Base-by-base conservation (phyloP, 2,888 invertebrate species). In the Chouioia cunea region DNA sequence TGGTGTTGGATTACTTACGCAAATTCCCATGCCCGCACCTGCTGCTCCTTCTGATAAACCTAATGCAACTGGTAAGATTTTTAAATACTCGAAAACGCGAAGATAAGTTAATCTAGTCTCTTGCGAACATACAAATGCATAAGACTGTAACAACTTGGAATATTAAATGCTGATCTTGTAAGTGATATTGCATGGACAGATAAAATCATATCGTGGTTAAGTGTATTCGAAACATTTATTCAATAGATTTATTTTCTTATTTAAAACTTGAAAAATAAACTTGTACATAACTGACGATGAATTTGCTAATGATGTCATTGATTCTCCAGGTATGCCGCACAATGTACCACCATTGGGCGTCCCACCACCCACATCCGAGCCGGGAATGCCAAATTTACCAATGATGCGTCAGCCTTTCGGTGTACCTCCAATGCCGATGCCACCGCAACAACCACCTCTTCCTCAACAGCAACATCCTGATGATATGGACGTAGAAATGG, bases 401-500 rank as follows among this genome's bases (percentile, higher is more conserved):
- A 83, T 83, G 82, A 73, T 85, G 79, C 84, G 77, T 1, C 87
- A 82, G 79, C 85, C 78, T 69, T 87, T 76, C 76, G 80, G 80
- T 15, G 81, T 85, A 4, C 83, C 86, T 12, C 79, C 83, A 1
- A 83, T 85, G 75, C 76, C 80, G 71, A 69, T 79, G 52, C 74
- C 67, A 43, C 74, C 76, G 65, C 77, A 79, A 6, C 70, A 58
- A 15, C 64, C 72, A 1, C 79, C 27, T 4, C 56, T 52, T 16
- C 65, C 64, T 0, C 71, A 71, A 20, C 74, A 85, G 15, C 83
- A 82, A 59, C 86, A 88, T 59, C 92, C 92, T 65, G 93, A 93
- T 79, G 92, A 92, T 65, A 94, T 94, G 93, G 94, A 94, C 76
- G 88, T 94, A 52, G 94, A 94, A 83, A 91, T 91, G 83, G 91